These are phyloP conservation scores for Emydoidea blandingii DNA, from an alignment of 2,797 vertebrate species.

Conservation along the genomic window DNA sequence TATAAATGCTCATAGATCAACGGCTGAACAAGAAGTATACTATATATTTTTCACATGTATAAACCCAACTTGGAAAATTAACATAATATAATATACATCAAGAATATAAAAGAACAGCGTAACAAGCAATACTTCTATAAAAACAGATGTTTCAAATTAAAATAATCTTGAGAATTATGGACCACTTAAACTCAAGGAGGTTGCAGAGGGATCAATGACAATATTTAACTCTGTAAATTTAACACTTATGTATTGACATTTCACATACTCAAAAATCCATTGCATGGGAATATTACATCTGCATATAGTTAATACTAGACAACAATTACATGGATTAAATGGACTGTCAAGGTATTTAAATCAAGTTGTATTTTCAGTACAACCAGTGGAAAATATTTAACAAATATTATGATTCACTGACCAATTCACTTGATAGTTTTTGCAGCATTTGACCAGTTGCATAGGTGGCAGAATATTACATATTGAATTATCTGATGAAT, in stretches of 20 bases:
- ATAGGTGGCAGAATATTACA: not conserved
- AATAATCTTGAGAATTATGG: not conserved
- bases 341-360: not conserved
- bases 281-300: not conserved
- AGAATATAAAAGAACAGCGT: not conserved
- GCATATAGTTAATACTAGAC: not conserved
- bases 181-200: not conserved
- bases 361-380: not conserved
- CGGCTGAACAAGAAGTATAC: not conserved
- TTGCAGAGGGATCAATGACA: not conserved
- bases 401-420: not conserved
- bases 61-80: not conserved
- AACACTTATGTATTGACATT: accelerated
- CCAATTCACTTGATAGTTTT: not conserved
- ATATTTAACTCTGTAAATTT: not conserved
- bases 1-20: not conserved
- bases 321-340: not conserved
- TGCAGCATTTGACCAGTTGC: accelerated
- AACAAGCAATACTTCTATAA: not conserved
- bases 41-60: not conserved
- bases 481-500: not conserved
- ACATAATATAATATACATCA: not conserved
- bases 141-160: not conserved
- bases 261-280: not conserved
- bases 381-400: not conserved